Evolutionary conservation across 1,140 invertebrate genomes (phyloP), one percentile per base, ranked within the genome.

Genomic region (Leptinotarsa defecta): DNA sequence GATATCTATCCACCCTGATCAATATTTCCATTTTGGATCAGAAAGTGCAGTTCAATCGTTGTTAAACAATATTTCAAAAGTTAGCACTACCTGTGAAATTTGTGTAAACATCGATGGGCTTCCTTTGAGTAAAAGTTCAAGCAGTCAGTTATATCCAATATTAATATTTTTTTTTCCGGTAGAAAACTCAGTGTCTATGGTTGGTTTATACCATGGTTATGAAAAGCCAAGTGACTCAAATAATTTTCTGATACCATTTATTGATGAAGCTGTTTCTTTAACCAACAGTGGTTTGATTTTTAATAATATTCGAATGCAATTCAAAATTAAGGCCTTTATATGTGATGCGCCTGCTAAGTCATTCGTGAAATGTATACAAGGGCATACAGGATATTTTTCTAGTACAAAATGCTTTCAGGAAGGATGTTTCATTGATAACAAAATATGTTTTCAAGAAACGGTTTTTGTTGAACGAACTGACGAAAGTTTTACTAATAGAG

Each of bases 21-120:
- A 74, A 74, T 74, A 74, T 34, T 69, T n/a, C 68, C 73, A 74
- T 57, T 69, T 69, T 43, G 73, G 65, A 11, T n/a, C 71, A 17
- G 13, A 34, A 57, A 13, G 49, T 15, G 49, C 49, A 15, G 49
- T 57, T 15, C 13, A 57, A 15, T 57, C 13, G 13, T 57, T 57
- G 49, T 57, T 57, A n/a, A 13, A 15, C 49, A 57, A 57, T 57
- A 57, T n/a, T 15, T 57, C 49, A 57, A 57, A 13, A 57, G n/a
- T 15, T 13, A 57, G 13, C 49, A 57, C 13, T 57, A 15, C 13
- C n/a, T 20, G 49, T 70, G 65, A 70, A 75, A 43, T 75, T 22
- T 24, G 61, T 70, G 24, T 75, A 5, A 75, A 70, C 57, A 70
- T 75, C 61, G 65, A 75, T 70, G 74, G 67, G 22, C n/a, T 75